These are phyloP conservation scores for Tipula lateralis DNA, from an alignment of 2,888 invertebrate genomes.

Conservation along the genomic window DNA sequence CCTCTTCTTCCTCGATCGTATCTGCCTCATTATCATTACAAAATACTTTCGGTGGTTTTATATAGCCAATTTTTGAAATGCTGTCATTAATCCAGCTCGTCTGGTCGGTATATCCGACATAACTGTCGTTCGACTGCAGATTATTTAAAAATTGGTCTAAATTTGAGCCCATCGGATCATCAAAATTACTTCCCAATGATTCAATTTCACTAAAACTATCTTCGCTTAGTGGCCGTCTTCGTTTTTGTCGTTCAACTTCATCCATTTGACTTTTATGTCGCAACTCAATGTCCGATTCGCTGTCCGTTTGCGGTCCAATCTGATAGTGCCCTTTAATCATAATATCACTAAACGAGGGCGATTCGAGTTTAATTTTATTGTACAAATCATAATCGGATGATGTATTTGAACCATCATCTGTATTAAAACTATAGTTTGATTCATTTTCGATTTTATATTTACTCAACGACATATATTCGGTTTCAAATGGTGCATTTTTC, in stretches of 20 bases:
- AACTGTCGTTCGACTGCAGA: slow-evolving; percentile 55
- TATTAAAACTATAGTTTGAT: slow-evolving; percentile 48
- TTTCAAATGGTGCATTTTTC: background rate
- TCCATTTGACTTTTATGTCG: slow-evolving; percentile 49
- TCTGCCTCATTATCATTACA: slow-evolving; percentile 46
- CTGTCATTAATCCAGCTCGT: slow-evolving; percentile 41
- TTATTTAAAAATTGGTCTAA: slow-evolving; percentile 65
- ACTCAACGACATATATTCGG: slow-evolving; percentile 21
- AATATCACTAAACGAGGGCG: slow-evolving; percentile 42
- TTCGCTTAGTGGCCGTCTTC: slow-evolving; percentile 69
- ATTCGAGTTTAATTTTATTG: slow-evolving; percentile 45
- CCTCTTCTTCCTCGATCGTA: slow-evolving; percentile 41
- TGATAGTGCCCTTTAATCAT: slow-evolving; percentile 37
- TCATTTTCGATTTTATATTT: slow-evolving; percentile 39
- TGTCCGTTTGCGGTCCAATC: slow-evolving; percentile 37
- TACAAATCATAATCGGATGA: slow-evolving; percentile 48
- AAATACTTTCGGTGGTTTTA: slow-evolving; percentile 48
- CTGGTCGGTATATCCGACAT: slow-evolving; percentile 40
- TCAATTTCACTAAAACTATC: slow-evolving; percentile 66
- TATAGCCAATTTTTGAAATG: slow-evolving; percentile 39
- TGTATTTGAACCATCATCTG: slow-evolving; percentile 47
- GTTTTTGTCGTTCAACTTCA: slow-evolving; percentile 57
- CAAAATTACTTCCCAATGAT: slow-evolving; percentile 54
- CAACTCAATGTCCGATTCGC: slow-evolving; percentile 53
- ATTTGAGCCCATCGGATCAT: slow-evolving; percentile 56